A percentile compares a stretch with the other conserved stretches of the same genome.
These are phyloP conservation scores for Lateolabrax maculatus DNA, from an alignment of 2,797 vertebrate genomes.

Conservation along the genomic window DNA sequence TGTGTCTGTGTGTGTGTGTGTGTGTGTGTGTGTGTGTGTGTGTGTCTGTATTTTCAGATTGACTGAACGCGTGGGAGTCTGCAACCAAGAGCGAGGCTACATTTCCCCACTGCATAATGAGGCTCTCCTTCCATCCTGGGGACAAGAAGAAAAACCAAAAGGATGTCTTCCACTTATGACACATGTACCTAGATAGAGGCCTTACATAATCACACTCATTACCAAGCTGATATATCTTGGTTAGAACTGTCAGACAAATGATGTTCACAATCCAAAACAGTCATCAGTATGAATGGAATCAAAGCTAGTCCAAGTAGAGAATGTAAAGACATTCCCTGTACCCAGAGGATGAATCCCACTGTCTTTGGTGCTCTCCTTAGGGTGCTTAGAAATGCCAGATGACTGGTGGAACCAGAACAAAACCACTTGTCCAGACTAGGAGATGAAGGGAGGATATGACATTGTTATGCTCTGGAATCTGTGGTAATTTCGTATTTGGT, in stretches of 20 bases:
- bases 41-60: slow-evolving; percentile 37
- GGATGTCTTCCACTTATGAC: slow-evolving; percentile 53
- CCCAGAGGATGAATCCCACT: too few species aligned
- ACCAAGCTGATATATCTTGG: slow-evolving; percentile 25
- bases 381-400: too few species aligned
- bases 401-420: too few species aligned
- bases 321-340: too few species aligned
- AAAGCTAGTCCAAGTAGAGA: slow-evolving; percentile 4
- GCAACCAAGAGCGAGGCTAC: slow-evolving; percentile 50
- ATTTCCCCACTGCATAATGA: slow-evolving; percentile 75
- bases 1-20: slow-evolving; percentile 21
- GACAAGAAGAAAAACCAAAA: slow-evolving; percentile 45
- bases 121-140: slow-evolving; percentile 36
- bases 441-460: too few species aligned
- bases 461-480: too few species aligned
- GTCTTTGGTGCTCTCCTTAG: too few species aligned
- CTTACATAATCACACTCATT: slow-evolving; percentile 42
- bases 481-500: too few species aligned
- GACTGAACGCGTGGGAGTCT: slow-evolving; percentile 52
- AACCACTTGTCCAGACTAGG: too few species aligned
- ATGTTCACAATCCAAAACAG: slow-evolving; percentile 11
- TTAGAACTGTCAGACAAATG: slow-evolving; percentile 17
- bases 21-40: slow-evolving; percentile 1
- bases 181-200: slow-evolving; percentile 60
- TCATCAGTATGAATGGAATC: slow-evolving; percentile 14